Base-by-base conservation (phyloP, 2,113 vertebrate genomes). In the Cinclus cinclus region DNA sequence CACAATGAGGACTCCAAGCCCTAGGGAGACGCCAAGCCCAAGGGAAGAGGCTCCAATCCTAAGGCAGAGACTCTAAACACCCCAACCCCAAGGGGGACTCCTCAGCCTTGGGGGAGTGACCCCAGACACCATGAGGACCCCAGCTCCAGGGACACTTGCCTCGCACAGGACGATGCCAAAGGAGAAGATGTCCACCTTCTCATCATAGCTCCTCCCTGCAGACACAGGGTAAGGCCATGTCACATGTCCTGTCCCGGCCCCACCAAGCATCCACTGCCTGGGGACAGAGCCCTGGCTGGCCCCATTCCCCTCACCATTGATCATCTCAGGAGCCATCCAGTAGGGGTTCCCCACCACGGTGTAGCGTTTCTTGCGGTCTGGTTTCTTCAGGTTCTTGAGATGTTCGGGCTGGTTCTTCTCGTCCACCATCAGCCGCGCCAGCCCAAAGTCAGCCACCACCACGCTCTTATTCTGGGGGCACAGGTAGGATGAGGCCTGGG, bases 281-380 rank as follows among this genome's bases (percentile, higher is more conserved):
- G 55, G 37, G 21, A 69, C 82, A 85, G n/a, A 63, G 49, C 20
- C 64, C 77, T 46, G n/a, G 12, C 39, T 62, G 55, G 35, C 30
- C 58, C 25, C 1, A 0, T 14, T 14, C 13, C 35, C 19, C 41
- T 78, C 96, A 99, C 99, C 99, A 3, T 99, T 99, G 96, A 99
- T 99, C 99, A 99, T 99, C 96, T 99, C 99, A 0, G 99, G 99
- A 7, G 99, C 99, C 99, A 99, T 99, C 99, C 99, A 99, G 97
- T 99, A 99, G 0, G 99, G 99, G 96, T 99, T 99, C 59, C 99
- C 99, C 96, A 99, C 99, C 95, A 99, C 99, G 0, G 99, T 99
- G 98, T 99, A 99, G 10, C 99, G 98, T 97, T 99, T 99, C 79
- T 98, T 98, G 46, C 99, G 98, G 94, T 99, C 99, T 0, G 98